These are phyloP conservation scores for Tetrao urogallus DNA, from an alignment of 2,113 vertebrate genomes.

Conservation along the genomic window DNA sequence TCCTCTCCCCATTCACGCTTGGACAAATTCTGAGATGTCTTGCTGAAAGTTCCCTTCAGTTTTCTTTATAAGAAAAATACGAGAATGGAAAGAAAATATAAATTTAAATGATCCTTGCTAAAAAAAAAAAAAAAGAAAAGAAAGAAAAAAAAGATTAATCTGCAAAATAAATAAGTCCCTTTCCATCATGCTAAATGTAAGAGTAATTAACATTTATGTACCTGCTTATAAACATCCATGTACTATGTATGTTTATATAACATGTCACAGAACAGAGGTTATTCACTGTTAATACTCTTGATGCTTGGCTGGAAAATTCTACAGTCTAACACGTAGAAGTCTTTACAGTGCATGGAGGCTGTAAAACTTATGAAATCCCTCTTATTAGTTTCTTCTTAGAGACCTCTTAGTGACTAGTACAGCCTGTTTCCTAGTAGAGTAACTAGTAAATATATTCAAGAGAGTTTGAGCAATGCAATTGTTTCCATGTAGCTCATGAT, in stretches of 20 bases:
- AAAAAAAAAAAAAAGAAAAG: not conserved
- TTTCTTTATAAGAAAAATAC: not conserved
- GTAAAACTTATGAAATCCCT: not conserved
- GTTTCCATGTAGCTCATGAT: not conserved
- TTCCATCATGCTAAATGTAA: not conserved
- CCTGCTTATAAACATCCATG: not conserved
- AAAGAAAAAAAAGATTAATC: not conserved
- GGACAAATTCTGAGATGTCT: not conserved
- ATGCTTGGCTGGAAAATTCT: not conserved
- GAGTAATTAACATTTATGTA: not conserved
- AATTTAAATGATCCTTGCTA: not conserved
- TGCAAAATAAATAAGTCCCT: not conserved
- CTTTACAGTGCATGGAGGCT: not conserved
- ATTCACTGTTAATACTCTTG: not conserved
- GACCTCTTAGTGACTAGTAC: not conserved
- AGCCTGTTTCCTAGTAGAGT: not conserved
- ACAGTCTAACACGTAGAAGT: not conserved
- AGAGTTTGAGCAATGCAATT: not conserved
- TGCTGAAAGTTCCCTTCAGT: not conserved
- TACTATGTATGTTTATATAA: not conserved
- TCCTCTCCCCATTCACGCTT: not conserved
- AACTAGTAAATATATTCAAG: not conserved
- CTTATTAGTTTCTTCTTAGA: not conserved
- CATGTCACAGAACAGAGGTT: not conserved
- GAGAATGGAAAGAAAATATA: not conserved